These are phyloP conservation scores for Cosmopolites sordidus DNA, from an alignment of 2,888 invertebrate species.

Conservation along the genomic window DNA sequence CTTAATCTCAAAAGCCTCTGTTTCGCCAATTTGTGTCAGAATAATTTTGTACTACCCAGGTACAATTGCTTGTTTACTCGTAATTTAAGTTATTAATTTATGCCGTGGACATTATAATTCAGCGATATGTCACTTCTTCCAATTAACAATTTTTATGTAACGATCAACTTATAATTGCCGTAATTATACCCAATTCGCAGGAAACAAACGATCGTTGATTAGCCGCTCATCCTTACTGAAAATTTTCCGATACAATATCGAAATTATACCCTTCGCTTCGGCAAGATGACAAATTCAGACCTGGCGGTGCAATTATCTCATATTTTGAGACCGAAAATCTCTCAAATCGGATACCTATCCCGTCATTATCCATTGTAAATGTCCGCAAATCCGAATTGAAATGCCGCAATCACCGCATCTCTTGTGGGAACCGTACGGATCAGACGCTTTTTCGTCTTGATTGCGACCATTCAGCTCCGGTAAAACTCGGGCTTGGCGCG, in stretches of 20 bases:
- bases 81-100: no score
- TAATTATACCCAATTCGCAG: slow-evolving; percentile 27
- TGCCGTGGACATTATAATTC: no score
- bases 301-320: slow-evolving; percentile 40
- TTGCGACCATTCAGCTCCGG: slow-evolving; percentile 29
- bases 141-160: no score
- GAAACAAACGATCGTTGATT: slow-evolving; percentile 27
- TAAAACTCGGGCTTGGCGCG: slow-evolving; percentile 28
- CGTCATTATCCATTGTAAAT: slow-evolving; percentile 46
- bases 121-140: no score
- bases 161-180: slow-evolving; percentile 23
- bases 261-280: slow-evolving; percentile 5
- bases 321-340: slow-evolving; percentile 35
- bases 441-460: slow-evolving; percentile 39
- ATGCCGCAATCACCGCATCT: slow-evolving; percentile 47
- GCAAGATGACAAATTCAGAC: slow-evolving; percentile 1
- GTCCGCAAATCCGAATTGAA: slow-evolving; percentile 43
- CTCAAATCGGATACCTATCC: slow-evolving; percentile 45
- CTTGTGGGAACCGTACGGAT: slow-evolving; percentile 34
- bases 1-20: no score
- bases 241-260: slow-evolving; percentile 28
- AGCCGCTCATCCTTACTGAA: slow-evolving; percentile 15
- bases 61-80: no score
- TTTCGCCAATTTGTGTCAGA: no score
- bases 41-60: no score